Evolutionary conservation across 2,113 vertebrate species (phyloP), one percentile per base, ranked within the genome.

Genomic region (Scalopus aquaticus): DNA sequence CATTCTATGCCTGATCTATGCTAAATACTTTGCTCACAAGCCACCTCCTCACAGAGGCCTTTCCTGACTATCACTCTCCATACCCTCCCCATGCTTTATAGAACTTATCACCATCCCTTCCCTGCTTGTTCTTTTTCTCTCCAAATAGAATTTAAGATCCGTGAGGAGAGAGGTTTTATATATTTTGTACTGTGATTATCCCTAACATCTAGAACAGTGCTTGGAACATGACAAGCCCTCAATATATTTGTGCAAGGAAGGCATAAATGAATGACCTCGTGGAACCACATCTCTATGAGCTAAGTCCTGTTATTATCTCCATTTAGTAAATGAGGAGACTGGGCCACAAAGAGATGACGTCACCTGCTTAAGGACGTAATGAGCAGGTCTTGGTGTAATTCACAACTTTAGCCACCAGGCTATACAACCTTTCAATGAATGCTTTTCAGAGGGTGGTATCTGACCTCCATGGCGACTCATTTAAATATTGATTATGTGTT

Each of bases 221-320:
- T n/a, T 51, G 11, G 49, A 70, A 86, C 24, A 82, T 13, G 58
- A 11, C 3, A 76, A 42, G 30, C 64, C 26, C 19, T 88, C 42
- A 76, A 26, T 37, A 49, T 72, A 84, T 44, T 90, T 87, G 54
- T 22, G 56, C 37, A 70, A 74, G 30, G 19, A 69, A 89, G 69
- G 78, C 35, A 54, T 60, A 60, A n/a, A 26, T 56, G 20, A 90
- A 58, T 58, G 81, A 88, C n/a, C 79, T 89, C 3, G 19, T 87
- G 72, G 80, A 85, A 85, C 62, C 32, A 73, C 70, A 79, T 4
- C 24, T 39, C 42, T 84, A 22, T 87, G 60, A 95, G 9, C 46
- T 62, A 80, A 90, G 35, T 82, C 46, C 85, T 92, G 30, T 86
- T 82, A 84, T 74, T 94, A 73, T 81, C 56, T 81, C 78, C 62